Base-by-base conservation (phyloP, 2,888 invertebrate genomes). In the Boloria euphrosyne region DNA sequence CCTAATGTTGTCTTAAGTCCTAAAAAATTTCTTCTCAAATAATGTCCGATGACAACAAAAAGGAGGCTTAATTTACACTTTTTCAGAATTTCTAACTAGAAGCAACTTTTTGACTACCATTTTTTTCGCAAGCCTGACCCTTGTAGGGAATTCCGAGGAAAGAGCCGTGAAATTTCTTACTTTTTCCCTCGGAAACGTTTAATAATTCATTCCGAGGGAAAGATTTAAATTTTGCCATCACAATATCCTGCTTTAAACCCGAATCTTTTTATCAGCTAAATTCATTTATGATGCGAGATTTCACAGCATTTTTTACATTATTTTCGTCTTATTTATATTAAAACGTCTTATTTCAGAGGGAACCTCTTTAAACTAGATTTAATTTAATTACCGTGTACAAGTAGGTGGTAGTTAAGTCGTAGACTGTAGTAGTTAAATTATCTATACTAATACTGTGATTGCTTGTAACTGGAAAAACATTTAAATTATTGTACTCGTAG, bases 11-110 rank as follows among this genome's bases (percentile, higher is more conserved):
- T 65, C 52, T 57, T 38, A 47, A 65, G 57, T 55, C 60, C 57
- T 52, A 43, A 27, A 52, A 62, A 62, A 57, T 53, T 65, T 68
- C 44, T 46, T 52, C 57, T 52, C 61, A 61, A 68, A 58, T 65
- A 61, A 62, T 57, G 61, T 57, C 62, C 52, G 47, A 62, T 50
- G 68, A 62, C 53, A 58, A 52, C 61, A 58, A 65, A 58, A 58
- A 58, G 47, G 43, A 46, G 55, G 61, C 62, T 58, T 58, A 66
- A 62, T 62, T 59, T 59, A 62, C 62, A 65, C 62, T 65, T 59
- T 62, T 62, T 50, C 50, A 18, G 68, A 66, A 62, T 68, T 50
- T 50, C 18, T 68, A 68, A 66, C 62, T 68, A 68, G 54, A 57
- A 50, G 51, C 55, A 68, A 68, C 59, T 55, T 62, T 62, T 47